Evolutionary conservation across 2,113 vertebrate species (phyloP).

Genomic region (Burhinus bistriatus): DNA sequence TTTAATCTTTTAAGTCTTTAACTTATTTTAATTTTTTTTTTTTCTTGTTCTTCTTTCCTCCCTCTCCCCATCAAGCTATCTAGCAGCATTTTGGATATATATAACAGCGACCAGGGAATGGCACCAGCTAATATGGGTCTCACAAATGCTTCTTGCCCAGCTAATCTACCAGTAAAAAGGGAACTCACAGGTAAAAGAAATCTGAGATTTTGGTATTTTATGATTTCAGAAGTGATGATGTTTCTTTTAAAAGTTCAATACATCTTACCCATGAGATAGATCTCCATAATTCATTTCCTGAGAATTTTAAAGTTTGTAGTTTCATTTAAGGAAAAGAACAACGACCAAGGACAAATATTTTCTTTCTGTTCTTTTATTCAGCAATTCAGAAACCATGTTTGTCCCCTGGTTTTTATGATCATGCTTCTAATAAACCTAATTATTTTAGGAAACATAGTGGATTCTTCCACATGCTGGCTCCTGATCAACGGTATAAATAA

Average conservation of each 20-base stretch:
- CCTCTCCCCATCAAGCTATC: slow-evolving; percentile 77
- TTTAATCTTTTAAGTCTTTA: background rate
- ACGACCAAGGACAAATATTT: background rate
- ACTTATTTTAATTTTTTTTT: background rate
- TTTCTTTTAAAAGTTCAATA: background rate
- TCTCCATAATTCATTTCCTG: background rate
- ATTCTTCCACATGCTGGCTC: slow-evolving; percentile 74
- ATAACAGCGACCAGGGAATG: slow-evolving; percentile 88
- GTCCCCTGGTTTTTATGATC: slow-evolving; percentile 62
- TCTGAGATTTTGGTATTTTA: background rate
- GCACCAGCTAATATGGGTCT: slow-evolving; percentile 84
- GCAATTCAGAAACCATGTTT: slow-evolving; percentile 14
- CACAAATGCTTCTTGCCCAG: slow-evolving; percentile 84
- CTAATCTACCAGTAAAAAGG: slow-evolving; percentile 87
- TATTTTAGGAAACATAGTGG: slow-evolving; percentile 80
- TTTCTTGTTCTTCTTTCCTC: background rate
- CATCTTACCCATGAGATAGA: background rate
- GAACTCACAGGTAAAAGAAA: slow-evolving; percentile 86
- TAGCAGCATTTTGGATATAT: slow-evolving; percentile 90
- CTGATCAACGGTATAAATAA: slow-evolving; percentile 72
- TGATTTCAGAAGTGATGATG: background rate
- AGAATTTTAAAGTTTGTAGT: background rate
- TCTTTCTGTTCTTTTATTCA: slow-evolving; percentile 35
- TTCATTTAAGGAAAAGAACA: slow-evolving; percentile 1
- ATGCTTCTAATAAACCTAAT: slow-evolving; percentile 74